A percentile compares a stretch with the other conserved stretches of the same genome.
These are phyloP conservation scores for Apamea epomidion DNA, from an alignment of 2,888 invertebrate genomes.

Conservation along the genomic window DNA sequence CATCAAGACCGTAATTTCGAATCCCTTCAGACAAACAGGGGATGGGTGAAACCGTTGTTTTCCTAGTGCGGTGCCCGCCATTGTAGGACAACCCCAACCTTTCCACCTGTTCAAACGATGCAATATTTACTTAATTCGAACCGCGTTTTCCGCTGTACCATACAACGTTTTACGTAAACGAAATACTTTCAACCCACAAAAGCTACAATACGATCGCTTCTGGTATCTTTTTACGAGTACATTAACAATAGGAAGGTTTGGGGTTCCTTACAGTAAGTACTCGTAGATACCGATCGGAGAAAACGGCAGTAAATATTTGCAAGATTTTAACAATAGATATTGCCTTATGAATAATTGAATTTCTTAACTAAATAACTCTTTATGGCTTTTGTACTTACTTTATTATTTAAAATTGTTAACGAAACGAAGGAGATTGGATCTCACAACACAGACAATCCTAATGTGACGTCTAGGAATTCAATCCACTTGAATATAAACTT, in stretches of 20 bases:
- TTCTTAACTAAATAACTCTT: background rate
- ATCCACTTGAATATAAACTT: background rate
- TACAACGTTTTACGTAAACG: slow-evolving; percentile 30
- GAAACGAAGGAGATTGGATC: background rate
- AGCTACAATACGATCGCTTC: slow-evolving; percentile 28
- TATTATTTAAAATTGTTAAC: background rate
- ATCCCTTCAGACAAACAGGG: slow-evolving; percentile 46
- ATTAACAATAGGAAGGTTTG: slow-evolving; percentile 17
- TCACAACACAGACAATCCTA: background rate
- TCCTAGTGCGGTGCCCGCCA: slow-evolving; percentile 24
- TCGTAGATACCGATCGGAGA: slow-evolving; percentile 19
- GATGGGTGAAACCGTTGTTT: slow-evolving; percentile 48
- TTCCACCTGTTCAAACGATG: slow-evolving; percentile 59
- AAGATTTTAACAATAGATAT: background rate
- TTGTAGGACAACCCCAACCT: slow-evolving; percentile 24
- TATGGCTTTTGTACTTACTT: background rate
- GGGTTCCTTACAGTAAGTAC: background rate
- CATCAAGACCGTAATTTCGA: slow-evolving; percentile 52
- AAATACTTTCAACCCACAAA: slow-evolving; percentile 33
- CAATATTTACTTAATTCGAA: slow-evolving; percentile 51
- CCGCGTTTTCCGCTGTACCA: slow-evolving; percentile 11
- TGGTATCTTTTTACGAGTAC: slow-evolving; percentile 15
- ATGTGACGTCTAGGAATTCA: no score
- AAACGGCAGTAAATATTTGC: slow-evolving; percentile 8
- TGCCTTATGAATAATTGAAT: background rate